Base-by-base conservation (phyloP, 37 sponge, comb jelly and placozoan genomes). In the Hexactinellida sp. region DNA sequence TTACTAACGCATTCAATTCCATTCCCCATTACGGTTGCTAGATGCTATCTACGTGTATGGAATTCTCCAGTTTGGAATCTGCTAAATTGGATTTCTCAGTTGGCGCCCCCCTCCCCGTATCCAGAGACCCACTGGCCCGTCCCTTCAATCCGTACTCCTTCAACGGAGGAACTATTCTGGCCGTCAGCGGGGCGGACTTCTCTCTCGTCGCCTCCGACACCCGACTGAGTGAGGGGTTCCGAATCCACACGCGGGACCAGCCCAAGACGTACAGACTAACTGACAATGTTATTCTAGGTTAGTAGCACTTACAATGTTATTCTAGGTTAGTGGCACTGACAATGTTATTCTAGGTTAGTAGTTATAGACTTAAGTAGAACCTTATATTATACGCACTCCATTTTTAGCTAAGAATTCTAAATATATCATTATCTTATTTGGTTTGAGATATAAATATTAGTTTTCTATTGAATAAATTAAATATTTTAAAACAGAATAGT, bases 131-230 rank as follows among this genome's bases (percentile, higher is more conserved):
- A 7, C 76, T 63, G 34, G 76, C 76, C 13, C 25, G 76, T 32
- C 28, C 3, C 5, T 63, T 63, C 76, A 63, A 63, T 23, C 76
- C 76, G 1, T 63, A 63, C 34, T 3, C 76, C 5, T 63, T 23
- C 30, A 63, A 63, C 34, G 76, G 76, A 3, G 76, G 97, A 0
- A 97, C 97, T 25, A 84, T 97, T 38, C 83, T 97, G 13, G 98
- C 92, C 35, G 85, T 97, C 55, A 92, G 95, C 37, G 98, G 98
- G 0, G 95, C 95, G n/a, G 92, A 97, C 54, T 97, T 97, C 85
- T 84, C 95, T 21, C 88, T 97, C 0, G 91, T 97, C 39, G 98
- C 92, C 0, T 91, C 94, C 38, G 97, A 97, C 89, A 93, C 91
- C 24, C 55, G 97, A 36, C 92, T 97, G 54, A 97, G 97, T 38